A percentile compares a stretch with the other conserved stretches of the same genome.
Evolutionary conservation across 2,888 invertebrate genomes (phyloP).

Genomic region (Epirrhoe tristata): DNA sequence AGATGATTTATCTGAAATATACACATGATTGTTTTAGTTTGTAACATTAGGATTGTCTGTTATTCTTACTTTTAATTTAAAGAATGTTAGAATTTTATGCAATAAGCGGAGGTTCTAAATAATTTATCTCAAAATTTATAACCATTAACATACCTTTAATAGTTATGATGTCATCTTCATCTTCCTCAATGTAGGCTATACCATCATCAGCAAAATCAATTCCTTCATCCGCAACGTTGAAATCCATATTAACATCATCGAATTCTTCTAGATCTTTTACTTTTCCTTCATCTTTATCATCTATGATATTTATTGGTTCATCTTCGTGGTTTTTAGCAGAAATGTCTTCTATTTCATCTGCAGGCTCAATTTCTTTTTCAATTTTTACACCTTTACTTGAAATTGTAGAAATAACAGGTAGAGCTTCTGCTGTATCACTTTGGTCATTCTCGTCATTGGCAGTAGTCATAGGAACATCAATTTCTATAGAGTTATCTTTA

Average conservation of each 20-base stretch:
- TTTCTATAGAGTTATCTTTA: background rate
- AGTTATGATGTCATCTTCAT: slow-evolving; percentile 34
- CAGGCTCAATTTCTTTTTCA: slow-evolving; percentile 15
- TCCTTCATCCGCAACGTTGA: slow-evolving; percentile 60
- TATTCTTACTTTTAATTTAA: background rate
- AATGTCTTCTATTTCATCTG: slow-evolving; percentile 1
- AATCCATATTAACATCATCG: slow-evolving; percentile 36
- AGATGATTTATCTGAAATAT: slow-evolving; percentile 17
- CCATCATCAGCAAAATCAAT: slow-evolving; percentile 61
- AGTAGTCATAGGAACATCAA: background rate
- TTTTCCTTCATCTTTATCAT: background rate
- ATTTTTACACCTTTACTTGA: slow-evolving; percentile 28
- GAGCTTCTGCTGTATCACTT: slow-evolving; percentile 5
- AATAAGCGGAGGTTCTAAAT: background rate
- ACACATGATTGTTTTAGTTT: background rate
- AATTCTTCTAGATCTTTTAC: slow-evolving; percentile 2
- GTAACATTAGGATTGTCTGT: background rate
- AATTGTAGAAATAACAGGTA: slow-evolving; percentile 25
- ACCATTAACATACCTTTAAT: slow-evolving; percentile 16
- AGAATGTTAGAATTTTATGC: background rate
- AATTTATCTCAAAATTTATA: background rate
- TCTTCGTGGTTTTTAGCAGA: background rate
- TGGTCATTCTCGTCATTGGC: background rate
- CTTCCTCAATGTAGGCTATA: slow-evolving; percentile 39
- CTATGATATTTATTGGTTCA: background rate